Base-by-base conservation (phyloP, 1,140 invertebrate genomes). In the Leptoteleia sp. region DNA sequence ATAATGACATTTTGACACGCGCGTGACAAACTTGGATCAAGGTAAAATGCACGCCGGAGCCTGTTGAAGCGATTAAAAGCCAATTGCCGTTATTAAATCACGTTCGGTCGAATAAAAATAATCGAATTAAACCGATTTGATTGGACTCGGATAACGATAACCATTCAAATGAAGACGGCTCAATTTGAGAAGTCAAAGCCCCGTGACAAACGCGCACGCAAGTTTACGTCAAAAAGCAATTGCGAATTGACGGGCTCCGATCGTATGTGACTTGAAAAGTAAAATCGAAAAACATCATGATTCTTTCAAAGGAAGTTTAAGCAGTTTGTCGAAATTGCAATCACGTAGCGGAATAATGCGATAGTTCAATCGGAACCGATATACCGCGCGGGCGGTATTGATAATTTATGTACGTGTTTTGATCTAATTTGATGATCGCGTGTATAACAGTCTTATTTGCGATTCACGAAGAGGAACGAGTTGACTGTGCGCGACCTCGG, bases 391-490 rank as follows among this genome's bases (percentile, higher is more conserved):
- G 22, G 17, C 8, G 0, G 22, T 47, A 29, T 55, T 47, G 40
- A 67, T 67, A 67, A 67, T 67, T 67, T 55, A 67, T 55, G 29
- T 31, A 55, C 17, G 8, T 67, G 50, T 67, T 67, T 67, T 67
- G 40, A 55, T 67, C 50, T 37, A 55, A 67, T 55, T 67, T 19
- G 50, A 67, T 38, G 8, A 19, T 67, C 31, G 64, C 64, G 50
- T 67, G 64, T 35, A 43, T 37, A n/a, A n/a, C 37, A 25, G 22
- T 55, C 67, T 61, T 71, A 71, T 71, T 71, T 71, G 47, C 17
- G 37, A 71, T 61, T 62, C 47, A 25, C 40, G 9, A 45, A 54
- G 25, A 50, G 31, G 31, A 61, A 71, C 37, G 31, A 54, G 67
- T 54, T 61, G 61, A 61, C n/a, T 50, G 55, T 35, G 9, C 31